phyloP scores from a whole-genome alignment of 1,140 invertebrate genomes.

The Drosophila micromelanica region DNA sequence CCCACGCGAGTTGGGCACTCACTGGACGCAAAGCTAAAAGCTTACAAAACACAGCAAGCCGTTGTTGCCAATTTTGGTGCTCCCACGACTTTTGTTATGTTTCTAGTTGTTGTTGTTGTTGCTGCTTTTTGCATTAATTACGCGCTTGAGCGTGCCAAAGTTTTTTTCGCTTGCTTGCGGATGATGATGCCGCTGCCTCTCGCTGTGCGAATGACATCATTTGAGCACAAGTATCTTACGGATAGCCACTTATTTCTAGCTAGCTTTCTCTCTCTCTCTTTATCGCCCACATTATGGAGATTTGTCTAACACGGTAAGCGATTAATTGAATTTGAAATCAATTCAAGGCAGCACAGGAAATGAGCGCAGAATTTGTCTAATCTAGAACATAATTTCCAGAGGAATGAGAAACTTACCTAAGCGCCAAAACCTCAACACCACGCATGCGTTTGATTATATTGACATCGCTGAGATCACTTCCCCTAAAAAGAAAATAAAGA shows the following conservation, averaged over 20 bases:
- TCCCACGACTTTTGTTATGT: slow-evolving; percentile 66
- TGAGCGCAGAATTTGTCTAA: slow-evolving; percentile 22
- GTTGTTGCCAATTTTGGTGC: slow-evolving; percentile 74
- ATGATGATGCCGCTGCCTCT: slow-evolving; percentile 39
- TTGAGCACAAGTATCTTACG: slow-evolving; percentile 39
- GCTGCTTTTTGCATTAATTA: slow-evolving; percentile 75
- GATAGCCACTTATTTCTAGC: slow-evolving; percentile 21
- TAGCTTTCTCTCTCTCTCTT: slow-evolving; percentile 3
- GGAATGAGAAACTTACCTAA: slow-evolving; percentile 87
- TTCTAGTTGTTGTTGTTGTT: slow-evolving; percentile 34
- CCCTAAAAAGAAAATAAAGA: slow-evolving; percentile 87
- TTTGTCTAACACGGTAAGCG: slow-evolving; percentile 21
- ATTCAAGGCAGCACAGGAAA: slow-evolving; percentile 46
- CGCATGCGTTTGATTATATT: slow-evolving; percentile 90
- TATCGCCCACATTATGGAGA: slow-evolving; percentile 2
- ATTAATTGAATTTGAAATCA: slow-evolving; percentile 47
- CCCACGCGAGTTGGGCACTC: slow-evolving; percentile 38
- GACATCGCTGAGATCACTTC: slow-evolving; percentile 92
- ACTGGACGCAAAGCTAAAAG: slow-evolving; percentile 35
- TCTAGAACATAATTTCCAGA: slow-evolving; percentile 17
- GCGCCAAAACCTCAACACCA: slow-evolving; percentile 91
- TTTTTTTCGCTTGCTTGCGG: slow-evolving; percentile 62
- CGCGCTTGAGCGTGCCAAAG: slow-evolving; percentile 77
- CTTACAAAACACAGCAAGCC: slow-evolving; percentile 36
- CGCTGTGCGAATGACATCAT: slow-evolving; percentile 53